These are phyloP conservation scores for Euwallacea fornicatus DNA, from an alignment of 1,140 invertebrate species.

Conservation along the genomic window DNA sequence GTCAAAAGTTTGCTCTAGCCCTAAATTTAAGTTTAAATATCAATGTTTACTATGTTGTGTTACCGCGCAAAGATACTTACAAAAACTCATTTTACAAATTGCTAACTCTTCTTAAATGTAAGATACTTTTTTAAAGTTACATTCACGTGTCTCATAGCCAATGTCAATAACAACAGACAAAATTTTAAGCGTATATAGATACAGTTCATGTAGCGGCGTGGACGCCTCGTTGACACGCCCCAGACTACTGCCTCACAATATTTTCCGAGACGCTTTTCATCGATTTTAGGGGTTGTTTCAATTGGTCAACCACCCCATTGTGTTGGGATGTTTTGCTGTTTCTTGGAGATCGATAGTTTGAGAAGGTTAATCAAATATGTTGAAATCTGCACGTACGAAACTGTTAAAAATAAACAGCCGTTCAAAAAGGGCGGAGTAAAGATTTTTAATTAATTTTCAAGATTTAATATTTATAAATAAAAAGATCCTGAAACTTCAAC, in stretches of 20 bases:
- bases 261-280: constrained; percentile 35
- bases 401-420: too few relatives aligned
- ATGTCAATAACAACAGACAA: neutral
- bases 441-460: too few relatives aligned
- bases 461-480: too few relatives aligned
- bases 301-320: constrained; percentile 45
- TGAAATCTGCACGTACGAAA: too few relatives aligned
- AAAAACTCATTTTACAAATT: constrained; percentile 20
- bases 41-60: neutral
- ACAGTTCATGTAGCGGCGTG: constrained; percentile 29
- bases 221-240: constrained; percentile 44
- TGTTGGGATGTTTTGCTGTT: constrained; percentile 6
- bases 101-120: constrained; percentile 8
- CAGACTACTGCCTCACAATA: constrained; percentile 44
- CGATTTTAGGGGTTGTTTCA: constrained; percentile 41
- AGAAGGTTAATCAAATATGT: neutral
- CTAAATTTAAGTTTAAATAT: neutral
- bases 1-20: neutral
- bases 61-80: constrained; percentile 13
- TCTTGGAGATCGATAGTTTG: constrained; percentile 17
- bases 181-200: constrained; percentile 31
- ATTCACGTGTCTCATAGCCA: constrained; percentile 17
- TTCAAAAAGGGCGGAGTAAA: too few relatives aligned
- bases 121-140: constrained; percentile 13
- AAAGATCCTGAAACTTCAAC: too few relatives aligned